Evolutionary conservation across 2,888 invertebrate species (phyloP), one percentile per base, ranked within the genome.

Genomic region (Tenthredo distinguenda): DNA sequence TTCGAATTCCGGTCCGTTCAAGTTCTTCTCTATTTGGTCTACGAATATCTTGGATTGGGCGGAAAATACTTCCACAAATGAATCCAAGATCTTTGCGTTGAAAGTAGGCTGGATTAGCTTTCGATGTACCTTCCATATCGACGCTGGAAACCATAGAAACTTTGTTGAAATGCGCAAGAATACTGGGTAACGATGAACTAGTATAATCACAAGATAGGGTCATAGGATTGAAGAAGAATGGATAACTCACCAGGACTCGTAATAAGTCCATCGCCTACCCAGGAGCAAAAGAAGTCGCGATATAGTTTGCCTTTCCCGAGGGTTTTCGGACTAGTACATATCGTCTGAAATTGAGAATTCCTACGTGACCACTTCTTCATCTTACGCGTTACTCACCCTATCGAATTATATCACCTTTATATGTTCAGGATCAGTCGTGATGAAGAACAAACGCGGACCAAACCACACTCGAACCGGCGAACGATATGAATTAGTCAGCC

Each of bases 1-100:
- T 87, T 96, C 94, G 85, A 95, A 94, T 47, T 93, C 90, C 0
- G 92, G 92, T 84, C 93, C 92, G 0, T 92, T 94, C 43, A 91
- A 88, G 85, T 92, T 90, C 65, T 93, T 92, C 84, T 91, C 88
- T 34, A 96, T 90, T 74, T 94, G 94, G 2, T 94, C 88, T 0
- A 93, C 90, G 86, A 97, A 90, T 72, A 94, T 94, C 15, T 93
- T 91, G 62, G 95, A 94, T 90, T 96, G 95, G 87, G 95, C 94
- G 31, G 94, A 95, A 90, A 96, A 96, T 9, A 96, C 94, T 4
- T 94, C 94, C 10, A 96, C 93, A 89, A 95, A 76, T 5, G 74
- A 76, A 6, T 43, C 47, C 0, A 76, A 40, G 21, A 26, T 21
- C 74, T 21, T 26, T 0, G 21, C 15, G 47, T 26, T 43, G 10